Evolutionary conservation across 1,140 invertebrate genomes (phyloP).

Genomic region (Drosophila nasuta): DNA sequence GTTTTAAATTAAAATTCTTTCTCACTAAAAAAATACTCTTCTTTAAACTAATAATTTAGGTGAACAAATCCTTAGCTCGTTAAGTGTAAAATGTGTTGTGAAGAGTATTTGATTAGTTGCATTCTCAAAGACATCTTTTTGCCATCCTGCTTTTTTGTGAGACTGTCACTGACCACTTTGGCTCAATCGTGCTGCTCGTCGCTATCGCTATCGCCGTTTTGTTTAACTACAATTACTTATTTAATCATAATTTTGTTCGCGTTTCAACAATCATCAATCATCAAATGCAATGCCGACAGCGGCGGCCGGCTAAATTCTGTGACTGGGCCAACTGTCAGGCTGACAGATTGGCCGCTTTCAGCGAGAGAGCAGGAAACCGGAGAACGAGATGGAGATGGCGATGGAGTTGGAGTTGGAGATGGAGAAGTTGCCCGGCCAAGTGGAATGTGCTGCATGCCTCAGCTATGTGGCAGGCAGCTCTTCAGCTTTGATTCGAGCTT

Average conservation of each 20-base stretch:
- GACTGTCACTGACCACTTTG: constrained; percentile 19
- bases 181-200: constrained; percentile 36
- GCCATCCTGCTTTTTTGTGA: constrained; percentile 9
- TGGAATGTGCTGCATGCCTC: constrained; percentile 63
- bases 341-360: constrained; percentile 81
- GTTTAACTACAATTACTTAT: constrained; percentile 83
- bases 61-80: too few species aligned
- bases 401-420: constrained; percentile 21
- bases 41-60: too few species aligned
- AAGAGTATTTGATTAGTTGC: not conserved
- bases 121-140: not conserved
- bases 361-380: constrained; percentile 59
- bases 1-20: too few species aligned
- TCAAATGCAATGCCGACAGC: constrained; percentile 70
- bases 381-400: constrained; percentile 23
- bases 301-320: constrained; percentile 66
- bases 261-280: constrained; percentile 84
- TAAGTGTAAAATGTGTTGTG: not conserved
- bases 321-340: constrained; percentile 81
- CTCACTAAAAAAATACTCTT: too few species aligned
- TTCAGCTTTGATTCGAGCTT: constrained; percentile 28
- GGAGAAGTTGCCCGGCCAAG: constrained; percentile 46
- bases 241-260: constrained; percentile 84
- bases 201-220: constrained; percentile 57
- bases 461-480: constrained; percentile 47